Conservation (phyloP, 2,797 vertebrate species). For the Coccyzus lansbergi region DNA sequence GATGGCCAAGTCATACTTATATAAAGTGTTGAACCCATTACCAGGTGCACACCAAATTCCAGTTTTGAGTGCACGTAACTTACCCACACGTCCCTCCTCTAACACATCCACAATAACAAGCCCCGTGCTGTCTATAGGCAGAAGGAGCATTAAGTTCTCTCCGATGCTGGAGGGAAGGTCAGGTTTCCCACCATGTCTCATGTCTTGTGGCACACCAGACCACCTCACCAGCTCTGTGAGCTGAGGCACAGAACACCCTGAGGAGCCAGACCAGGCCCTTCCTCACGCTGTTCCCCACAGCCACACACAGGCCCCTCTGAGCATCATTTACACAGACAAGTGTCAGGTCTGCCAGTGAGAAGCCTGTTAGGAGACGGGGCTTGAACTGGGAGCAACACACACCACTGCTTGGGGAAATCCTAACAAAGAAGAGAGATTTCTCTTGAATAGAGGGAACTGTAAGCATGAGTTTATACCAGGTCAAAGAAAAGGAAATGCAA, state of each 20-base stretch:
- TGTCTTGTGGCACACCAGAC: neutral
- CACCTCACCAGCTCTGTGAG: too few species aligned
- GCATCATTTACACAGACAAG: rapidly evolving
- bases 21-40: neutral
- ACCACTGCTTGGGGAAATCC: neutral
- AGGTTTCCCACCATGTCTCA: neutral
- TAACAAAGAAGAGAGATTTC: neutral
- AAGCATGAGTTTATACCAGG: neutral
- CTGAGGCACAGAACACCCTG: neutral
- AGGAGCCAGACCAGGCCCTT: neutral
- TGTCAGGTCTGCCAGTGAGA: neutral
- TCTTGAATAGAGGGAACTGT: neutral
- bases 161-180: neutral
- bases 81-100: neutral
- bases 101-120: neutral
- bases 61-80: neutral
- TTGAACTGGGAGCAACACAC: rapidly evolving
- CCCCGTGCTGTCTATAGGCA: neutral
- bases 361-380: neutral
- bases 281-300: neutral
- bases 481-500: conserved; percentile 13
- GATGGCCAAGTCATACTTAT: too few species aligned
- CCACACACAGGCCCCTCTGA: too few species aligned
- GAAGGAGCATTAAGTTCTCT: neutral
- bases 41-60: neutral